Evolutionary conservation across 2,797 vertebrate species (phyloP).

Genomic region (Acanthopagrus latus): DNA sequence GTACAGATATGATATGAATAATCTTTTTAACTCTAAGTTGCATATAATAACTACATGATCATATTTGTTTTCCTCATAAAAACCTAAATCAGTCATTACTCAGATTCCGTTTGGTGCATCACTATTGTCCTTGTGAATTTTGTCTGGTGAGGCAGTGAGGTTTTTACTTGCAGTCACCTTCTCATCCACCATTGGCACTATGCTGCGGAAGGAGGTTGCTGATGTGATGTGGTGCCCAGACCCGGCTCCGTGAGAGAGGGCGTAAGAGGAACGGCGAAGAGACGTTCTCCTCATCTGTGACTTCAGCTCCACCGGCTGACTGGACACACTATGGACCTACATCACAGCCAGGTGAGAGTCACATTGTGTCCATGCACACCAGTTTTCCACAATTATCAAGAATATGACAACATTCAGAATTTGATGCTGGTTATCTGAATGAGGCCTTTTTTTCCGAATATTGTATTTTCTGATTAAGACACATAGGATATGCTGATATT

Average conservation of each 20-base stretch:
- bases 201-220: constrained; percentile 39
- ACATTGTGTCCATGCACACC: background rate
- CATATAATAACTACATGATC: background rate
- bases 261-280: constrained; percentile 87
- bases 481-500: too few species aligned
- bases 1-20: background rate
- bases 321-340: constrained; percentile 78
- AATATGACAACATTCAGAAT: too few species aligned
- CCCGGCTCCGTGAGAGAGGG: constrained; percentile 88
- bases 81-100: background rate
- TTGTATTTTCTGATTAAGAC: too few species aligned
- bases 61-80: constrained; percentile 4
- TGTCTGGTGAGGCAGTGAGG: background rate
- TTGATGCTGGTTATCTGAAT: too few species aligned
- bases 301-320: constrained; percentile 72
- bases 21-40: background rate
- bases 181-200: constrained; percentile 31
- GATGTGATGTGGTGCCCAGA: constrained; percentile 84
- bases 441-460: too few species aligned
- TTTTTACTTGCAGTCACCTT: constrained; percentile 38
- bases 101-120: background rate
- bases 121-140: constrained; percentile 19
- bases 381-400: too few species aligned
- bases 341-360: constrained; percentile 19
- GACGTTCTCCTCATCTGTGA: constrained; percentile 65